Evolutionary conservation across 2,797 vertebrate species (phyloP), one percentile per base, ranked within the genome.

Genomic region (Pseudomugil tenellus): DNA sequence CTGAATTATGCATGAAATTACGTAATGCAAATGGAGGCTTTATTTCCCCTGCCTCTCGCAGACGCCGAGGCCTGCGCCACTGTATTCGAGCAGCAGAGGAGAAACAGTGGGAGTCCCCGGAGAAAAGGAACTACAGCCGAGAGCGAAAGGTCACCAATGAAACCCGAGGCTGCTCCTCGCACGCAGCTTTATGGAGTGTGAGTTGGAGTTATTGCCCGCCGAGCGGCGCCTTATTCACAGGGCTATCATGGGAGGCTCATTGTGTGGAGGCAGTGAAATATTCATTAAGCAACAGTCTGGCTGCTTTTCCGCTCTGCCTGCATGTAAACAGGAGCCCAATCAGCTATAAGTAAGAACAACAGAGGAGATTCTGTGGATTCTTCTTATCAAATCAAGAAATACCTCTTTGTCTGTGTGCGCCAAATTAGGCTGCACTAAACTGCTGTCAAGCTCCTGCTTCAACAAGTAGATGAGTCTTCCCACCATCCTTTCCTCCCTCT

Each of bases 1-100:
- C 87, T 93, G 91, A 92, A 92, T 93, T 92, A 93, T 93, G 87
- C 90, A 93, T 93, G 88, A 92, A 92, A 92, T 92, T 92, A 92
- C 90, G 85, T 92, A 87, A 93, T 92, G 89, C 89, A 92, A 92
- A 92, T 92, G 87, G 88, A 82, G 86, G 76, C 85, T 92, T 91
- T 86, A 90, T 89, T 88, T 87, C 89, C 89, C 84, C 77, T 62
- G 83, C 76, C 83, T 73, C 78, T 78, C 14, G 25, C 83, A 73
- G 81, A 77, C 72, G 21, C 66, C 37, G 6, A 65, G 78, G 76
- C 80, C 62, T 4, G 54, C 56, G 77, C 69, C 77, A 51, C 86
- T 76, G 85, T 70, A 72, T 84, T 78, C 76, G 70, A 80, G 55
- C 70, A 56, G 84, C 71, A 53, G 37, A 66, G 69, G 80, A 80